Evolutionary conservation across 2,113 vertebrate species (phyloP).

Genomic region (zebrafish (Danio rerio)): DNA sequence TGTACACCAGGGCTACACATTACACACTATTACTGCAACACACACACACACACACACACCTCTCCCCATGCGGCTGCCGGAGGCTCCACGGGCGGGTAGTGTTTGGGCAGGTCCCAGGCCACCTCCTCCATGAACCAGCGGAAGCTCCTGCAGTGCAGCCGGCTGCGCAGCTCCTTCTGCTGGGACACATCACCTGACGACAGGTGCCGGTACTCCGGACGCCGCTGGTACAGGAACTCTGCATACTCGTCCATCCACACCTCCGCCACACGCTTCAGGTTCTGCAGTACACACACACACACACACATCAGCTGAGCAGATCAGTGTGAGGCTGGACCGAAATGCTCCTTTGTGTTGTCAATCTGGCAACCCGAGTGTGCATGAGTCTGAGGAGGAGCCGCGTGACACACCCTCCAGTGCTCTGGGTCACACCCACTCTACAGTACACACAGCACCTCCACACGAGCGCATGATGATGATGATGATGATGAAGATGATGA

Average conservation of each 20-base stretch:
- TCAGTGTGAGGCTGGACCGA: too few relatives aligned
- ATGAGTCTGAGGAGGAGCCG: too few relatives aligned
- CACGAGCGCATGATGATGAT: background rate
- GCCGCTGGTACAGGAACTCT: conserved; percentile 92
- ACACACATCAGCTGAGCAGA: background rate
- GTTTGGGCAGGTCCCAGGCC: conserved; percentile 94
- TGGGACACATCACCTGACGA: conserved; percentile 86
- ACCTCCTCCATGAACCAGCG: conserved; percentile 97
- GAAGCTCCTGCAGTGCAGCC: conserved; percentile 89
- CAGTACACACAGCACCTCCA: background rate
- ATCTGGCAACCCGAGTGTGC: too few relatives aligned
- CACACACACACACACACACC: too few relatives aligned
- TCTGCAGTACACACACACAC: too few relatives aligned
- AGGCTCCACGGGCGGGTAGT: conserved; percentile 95
- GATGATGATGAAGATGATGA: too few relatives aligned
- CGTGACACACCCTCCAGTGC: too few relatives aligned
- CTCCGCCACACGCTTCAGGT: conserved; percentile 94
- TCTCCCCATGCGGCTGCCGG: conserved; percentile 94
- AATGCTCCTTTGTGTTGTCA: too few relatives aligned
- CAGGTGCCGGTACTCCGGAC: conserved; percentile 95
- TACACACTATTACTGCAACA: too few relatives aligned
- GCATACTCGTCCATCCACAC: conserved; percentile 99
- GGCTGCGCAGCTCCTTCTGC: conserved; percentile 89
- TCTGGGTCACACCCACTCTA: background rate
- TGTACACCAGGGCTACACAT: too few relatives aligned